Base-by-base conservation (phyloP, 2,797 vertebrate genomes). In the Takifugu ocellatus region DNA sequence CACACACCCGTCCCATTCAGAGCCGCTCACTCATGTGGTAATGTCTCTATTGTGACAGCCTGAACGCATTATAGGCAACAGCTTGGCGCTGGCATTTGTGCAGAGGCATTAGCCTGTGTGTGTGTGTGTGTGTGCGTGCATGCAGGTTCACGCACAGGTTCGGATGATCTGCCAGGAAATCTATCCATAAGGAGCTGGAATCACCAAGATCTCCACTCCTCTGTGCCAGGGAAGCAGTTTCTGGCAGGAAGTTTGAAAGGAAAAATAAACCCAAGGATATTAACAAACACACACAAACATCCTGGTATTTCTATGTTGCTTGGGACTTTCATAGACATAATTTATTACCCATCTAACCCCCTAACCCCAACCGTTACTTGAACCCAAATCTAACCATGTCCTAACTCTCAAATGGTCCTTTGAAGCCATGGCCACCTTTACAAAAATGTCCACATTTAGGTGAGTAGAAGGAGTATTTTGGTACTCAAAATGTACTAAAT, bases 11-110 rank as follows among this genome's bases (percentile, higher is more conserved):
- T 63, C 73, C 72, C 69, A 88, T 89, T 91, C 81, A 88, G 60
- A 90, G 71, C 63, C 88, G 83, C 84, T 91, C 89, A 90, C 87
- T 91, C 89, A 85, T 91, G 90, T 90, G 90, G 79, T 91, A 91
- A 92, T 90, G 88, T 90, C 85, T 88, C 86, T 79, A 90, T 92
- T 91, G 91, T 91, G 85, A 78, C 61, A 73, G 63, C 59, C 77
- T 61, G 71, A 86, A 79, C 62, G 68, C 87, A 89, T 89, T 87
- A 88, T 87, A 82, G 89, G 80, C 81, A 84, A 87, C 89, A 90
- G 90, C 88, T 89, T 86, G 87, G 79, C 84, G 77, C 82, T 89
- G 68, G 81, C 87, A 84, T 90, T 89, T 84, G 84, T 70, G 78
- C 72, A 79, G 66, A 76, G 66, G 79, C 80, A 80, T 80, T 70